Conservation (phyloP, 2,888 invertebrate species). For the Agonopterix arenella region DNA sequence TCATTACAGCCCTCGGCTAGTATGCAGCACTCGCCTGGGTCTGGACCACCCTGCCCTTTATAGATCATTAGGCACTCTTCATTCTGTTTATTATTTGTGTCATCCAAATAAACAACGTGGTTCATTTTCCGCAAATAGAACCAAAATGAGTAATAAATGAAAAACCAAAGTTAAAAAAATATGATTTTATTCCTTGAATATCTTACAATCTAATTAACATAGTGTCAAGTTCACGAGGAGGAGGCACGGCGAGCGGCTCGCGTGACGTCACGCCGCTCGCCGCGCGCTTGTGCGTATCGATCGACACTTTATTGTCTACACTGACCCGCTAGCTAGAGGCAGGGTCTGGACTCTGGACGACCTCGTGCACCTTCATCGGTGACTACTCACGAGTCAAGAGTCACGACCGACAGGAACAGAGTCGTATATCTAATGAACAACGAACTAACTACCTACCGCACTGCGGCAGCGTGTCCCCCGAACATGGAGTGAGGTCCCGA, state of each 20-base stretch:
- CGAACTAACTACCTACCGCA: neutral
- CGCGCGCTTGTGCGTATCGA: slow-evolving; percentile 5
- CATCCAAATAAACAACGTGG: too few species aligned
- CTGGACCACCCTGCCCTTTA: too few species aligned
- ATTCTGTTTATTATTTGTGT: too few species aligned
- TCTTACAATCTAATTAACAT: neutral
- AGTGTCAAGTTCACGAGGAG: neutral
- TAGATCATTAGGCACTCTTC: too few species aligned
- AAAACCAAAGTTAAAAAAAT: slow-evolving; percentile 23
- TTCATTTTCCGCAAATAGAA: too few species aligned
- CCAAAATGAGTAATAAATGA: neutral
- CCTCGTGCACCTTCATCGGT: neutral
- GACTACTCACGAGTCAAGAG: neutral
- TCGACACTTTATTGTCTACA: slow-evolving; percentile 3
- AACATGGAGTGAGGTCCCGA: too few species aligned
- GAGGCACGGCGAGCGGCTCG: neutral
- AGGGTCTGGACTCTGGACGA: neutral
- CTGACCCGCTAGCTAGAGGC: neutral
- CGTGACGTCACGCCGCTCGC: neutral
- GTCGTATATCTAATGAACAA: neutral
- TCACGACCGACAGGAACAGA: neutral
- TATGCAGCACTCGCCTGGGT: too few species aligned
- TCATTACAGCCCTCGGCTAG: too few species aligned
- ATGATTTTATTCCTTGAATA: slow-evolving; percentile 51
- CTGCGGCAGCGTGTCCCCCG: too few species aligned